phyloP scores from a whole-genome alignment of 2,113 vertebrate species.

The Aptenodytes patagonicus region DNA sequence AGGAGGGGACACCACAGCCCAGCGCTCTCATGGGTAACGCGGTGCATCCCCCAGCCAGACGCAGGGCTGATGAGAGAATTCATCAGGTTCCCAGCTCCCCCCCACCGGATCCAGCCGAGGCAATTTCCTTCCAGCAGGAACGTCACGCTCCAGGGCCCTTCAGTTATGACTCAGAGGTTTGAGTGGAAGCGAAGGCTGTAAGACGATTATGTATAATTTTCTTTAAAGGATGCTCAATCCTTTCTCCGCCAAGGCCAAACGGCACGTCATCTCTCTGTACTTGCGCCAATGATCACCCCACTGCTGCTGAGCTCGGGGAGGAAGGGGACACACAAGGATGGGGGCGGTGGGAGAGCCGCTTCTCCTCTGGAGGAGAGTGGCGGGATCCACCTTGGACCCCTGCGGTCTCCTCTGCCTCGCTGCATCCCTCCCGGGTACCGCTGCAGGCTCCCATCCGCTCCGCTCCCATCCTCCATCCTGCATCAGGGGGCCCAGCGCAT shows the following conservation, averaged over 20 bases:
- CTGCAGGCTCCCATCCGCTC: neutral
- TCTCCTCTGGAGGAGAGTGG: neutral
- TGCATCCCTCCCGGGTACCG: neutral
- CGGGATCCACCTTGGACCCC: fast-evolving
- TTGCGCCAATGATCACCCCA: constrained; percentile 2
- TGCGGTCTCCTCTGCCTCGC: neutral
- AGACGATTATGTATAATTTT: constrained; percentile 58
- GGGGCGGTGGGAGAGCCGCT: neutral
- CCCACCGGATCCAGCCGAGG: constrained; percentile 11
- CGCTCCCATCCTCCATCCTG: neutral
- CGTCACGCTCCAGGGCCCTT: constrained; percentile 59
- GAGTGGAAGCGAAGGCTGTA: constrained; percentile 27
- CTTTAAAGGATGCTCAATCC: constrained; percentile 57
- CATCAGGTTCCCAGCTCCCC: neutral
- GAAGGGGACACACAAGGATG: neutral
- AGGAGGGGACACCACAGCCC: fast-evolving
- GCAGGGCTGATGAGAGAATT: neutral
- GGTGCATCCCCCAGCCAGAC: fast-evolving
- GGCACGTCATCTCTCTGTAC: neutral
- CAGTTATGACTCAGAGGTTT: constrained; percentile 62
- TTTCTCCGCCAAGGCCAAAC: neutral
- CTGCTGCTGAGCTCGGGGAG: neutral
- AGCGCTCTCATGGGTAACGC: fast-evolving
- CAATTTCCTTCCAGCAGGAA: constrained; percentile 59
- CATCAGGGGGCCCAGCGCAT: neutral